Base-by-base conservation (phyloP, 2,888 invertebrate species). In the Hanleya hanleyi region DNA sequence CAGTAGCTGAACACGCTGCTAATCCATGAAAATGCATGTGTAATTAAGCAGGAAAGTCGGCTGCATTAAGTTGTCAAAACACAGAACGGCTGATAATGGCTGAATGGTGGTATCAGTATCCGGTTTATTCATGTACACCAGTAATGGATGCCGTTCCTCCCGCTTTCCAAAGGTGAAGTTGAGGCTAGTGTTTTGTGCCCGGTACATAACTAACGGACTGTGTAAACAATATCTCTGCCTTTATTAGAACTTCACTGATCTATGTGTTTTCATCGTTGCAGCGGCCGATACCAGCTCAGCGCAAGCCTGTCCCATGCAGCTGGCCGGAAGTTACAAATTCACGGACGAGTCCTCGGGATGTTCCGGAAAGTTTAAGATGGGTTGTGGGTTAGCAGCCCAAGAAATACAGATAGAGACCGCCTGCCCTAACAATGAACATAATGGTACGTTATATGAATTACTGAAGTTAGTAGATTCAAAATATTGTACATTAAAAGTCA, bases 291-390 rank as follows among this genome's bases (percentile, higher is more conserved):
- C 36, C n/a, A 35, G 15, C 6, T n/a, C n/a, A n/a, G n/a, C n/a
- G n/a, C n/a, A n/a, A n/a, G 37, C 75, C 5, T 69, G 47, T 29
- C 62, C 78, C 57, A 82, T 81, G 67, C 83, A 82, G 0, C 61
- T 77, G 22, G 72, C 71, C 32, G 83, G 83, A 32, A 76, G 73
- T 49, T 82, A 76, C 41, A 72, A 68, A 7, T 83, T 79, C 62
- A 67, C 70, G 22, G 81, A 85, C 67, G 81, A 81, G 51, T 77
- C 77, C 7, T 81, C 83, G 1, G 79, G 83, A 32, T 86, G 86
- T 49, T 67, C 71, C n/a, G 86, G 86, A 0, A 77, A 77, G 7
- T 75, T 85, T 15, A 81, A 83, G 41, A 81, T 85, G 22, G 86
- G 86, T 18, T 86, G 86, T 70, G 67, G 67, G 61, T 70, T 74